Conservation (phyloP, 2,113 vertebrate species). For the Upupa epops region DNA sequence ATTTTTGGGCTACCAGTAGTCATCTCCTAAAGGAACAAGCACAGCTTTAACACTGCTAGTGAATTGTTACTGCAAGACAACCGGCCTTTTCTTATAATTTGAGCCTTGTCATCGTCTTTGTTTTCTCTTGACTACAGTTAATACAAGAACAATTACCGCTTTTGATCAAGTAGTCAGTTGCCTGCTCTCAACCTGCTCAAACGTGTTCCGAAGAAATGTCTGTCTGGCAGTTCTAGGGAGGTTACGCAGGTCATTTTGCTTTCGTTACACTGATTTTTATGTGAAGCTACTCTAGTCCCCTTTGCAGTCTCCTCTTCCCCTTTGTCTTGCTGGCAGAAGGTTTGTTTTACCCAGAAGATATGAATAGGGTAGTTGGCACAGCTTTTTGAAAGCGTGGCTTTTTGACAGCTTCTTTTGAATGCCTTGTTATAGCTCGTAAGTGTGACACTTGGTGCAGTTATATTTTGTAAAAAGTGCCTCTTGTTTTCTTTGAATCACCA, state of each 20-base stretch:
- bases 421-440: background rate
- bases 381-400: background rate
- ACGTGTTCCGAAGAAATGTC: background rate
- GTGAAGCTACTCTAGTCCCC: background rate
- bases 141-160: background rate
- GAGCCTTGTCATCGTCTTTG: background rate
- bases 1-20: background rate
- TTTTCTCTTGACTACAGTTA: background rate
- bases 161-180: background rate
- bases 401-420: background rate
- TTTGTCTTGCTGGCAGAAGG: background rate
- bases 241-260: background rate
- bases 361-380: background rate
- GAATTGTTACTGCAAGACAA: slow-evolving; percentile 2
- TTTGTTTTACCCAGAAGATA: background rate
- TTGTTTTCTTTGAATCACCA: background rate
- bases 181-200: background rate
- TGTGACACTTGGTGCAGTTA: background rate
- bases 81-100: background rate
- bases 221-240: background rate
- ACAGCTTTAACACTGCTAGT: background rate
- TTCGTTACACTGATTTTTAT: background rate
- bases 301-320: background rate
- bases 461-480: background rate
- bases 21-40: background rate